Conservation (phyloP, 2,113 vertebrate genomes). For the Fulica atra region DNA sequence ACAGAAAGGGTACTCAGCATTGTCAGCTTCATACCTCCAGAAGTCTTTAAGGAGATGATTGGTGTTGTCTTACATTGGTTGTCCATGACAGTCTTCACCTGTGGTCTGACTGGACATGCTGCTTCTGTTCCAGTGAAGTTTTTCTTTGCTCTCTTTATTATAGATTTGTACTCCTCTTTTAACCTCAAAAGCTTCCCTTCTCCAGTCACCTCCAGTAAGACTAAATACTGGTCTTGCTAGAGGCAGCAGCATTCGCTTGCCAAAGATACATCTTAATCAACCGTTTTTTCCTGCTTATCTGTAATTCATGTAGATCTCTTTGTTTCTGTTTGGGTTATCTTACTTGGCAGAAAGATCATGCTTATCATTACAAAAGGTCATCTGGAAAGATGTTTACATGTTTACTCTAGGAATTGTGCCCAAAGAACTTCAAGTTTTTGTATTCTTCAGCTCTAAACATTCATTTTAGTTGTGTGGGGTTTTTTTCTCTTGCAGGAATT, state of each 20-base stretch:
- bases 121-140: background rate
- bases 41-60: background rate
- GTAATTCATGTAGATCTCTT: background rate
- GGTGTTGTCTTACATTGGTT: background rate
- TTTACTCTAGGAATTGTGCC: background rate
- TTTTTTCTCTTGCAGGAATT: conserved; percentile 81
- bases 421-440: background rate
- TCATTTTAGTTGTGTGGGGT: background rate
- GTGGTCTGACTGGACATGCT: background rate
- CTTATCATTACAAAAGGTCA: background rate
- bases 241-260: background rate
- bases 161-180: background rate
- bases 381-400: background rate
- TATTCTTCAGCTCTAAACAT: background rate
- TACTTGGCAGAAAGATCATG: background rate
- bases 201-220: background rate
- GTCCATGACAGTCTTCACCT: background rate
- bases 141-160: background rate
- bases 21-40: background rate
- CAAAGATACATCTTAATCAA: background rate
- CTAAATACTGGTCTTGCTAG: background rate
- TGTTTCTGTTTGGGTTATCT: background rate
- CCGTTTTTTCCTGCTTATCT: background rate
- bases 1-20: background rate
- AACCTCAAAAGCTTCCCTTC: background rate